These are phyloP conservation scores for Trichopoda pennipes DNA, from an alignment of 2,888 invertebrate genomes.

Conservation along the genomic window DNA sequence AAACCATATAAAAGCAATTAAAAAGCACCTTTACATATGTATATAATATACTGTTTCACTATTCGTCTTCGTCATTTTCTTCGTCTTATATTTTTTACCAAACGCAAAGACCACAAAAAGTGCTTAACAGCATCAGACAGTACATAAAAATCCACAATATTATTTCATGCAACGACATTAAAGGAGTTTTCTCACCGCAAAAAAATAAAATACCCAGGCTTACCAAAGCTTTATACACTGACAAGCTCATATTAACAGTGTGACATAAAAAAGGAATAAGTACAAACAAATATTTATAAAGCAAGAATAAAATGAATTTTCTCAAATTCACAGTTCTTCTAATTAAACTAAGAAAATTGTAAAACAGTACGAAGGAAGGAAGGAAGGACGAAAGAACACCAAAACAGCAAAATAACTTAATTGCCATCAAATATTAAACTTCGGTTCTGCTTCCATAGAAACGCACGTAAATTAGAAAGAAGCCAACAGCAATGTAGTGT, in stretches of 20 bases:
- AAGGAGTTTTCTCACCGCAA: constrained; percentile 12
- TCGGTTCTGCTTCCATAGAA: no score
- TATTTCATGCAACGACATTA: constrained; percentile 20
- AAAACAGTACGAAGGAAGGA: background rate
- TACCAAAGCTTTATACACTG: background rate
- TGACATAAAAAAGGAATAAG: background rate
- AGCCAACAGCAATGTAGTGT: no score
- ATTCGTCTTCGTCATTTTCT: background rate
- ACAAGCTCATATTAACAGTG: background rate
- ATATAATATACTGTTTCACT: constrained; percentile 39
- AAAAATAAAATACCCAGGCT: constrained; percentile 1
- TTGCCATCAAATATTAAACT: no score
- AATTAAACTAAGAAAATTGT: background rate
- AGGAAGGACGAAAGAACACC: background rate
- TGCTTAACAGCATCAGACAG: constrained; percentile 7
- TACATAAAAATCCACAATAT: background rate
- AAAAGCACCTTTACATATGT: constrained; percentile 12
- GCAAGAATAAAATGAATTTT: constrained; percentile 4
- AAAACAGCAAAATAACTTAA: no score
- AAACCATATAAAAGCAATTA: constrained; percentile 40
- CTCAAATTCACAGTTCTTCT: background rate
- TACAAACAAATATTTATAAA: constrained; percentile 18
- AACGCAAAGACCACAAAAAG: constrained; percentile 13
- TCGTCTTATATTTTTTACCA: background rate
- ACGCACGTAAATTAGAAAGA: no score